Percentiles rank a stretch among this genome's conserved stretches.
Conservation (phyloP, 1,140 invertebrate species). For the Venustaconcha ellipsiformis region DNA sequence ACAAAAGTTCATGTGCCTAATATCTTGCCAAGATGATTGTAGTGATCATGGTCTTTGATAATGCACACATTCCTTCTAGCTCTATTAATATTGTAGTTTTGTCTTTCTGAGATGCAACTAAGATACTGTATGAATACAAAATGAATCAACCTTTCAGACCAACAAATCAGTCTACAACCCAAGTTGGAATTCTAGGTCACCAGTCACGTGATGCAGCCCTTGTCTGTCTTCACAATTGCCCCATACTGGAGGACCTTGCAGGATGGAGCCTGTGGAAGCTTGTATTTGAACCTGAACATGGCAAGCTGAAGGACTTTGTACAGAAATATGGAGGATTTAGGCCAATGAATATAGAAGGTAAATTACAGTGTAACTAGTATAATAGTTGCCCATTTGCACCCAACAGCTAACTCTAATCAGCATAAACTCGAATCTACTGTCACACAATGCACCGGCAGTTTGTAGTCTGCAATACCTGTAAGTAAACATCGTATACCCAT, state of each 20-base stretch:
- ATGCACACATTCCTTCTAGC: too few relatives aligned
- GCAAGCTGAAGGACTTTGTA: conserved; percentile 61
- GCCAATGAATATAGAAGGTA: conserved; percentile 41
- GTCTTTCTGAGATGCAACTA: too few relatives aligned
- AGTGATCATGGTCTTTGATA: too few relatives aligned
- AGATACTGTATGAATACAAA: too few relatives aligned
- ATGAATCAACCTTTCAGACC: conserved; percentile 6
- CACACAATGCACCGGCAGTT: background rate
- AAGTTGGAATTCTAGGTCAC: conserved; percentile 58
- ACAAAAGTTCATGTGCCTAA: too few relatives aligned
- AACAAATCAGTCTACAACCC: conserved; percentile 3
- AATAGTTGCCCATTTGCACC: background rate
- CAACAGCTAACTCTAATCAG: too few relatives aligned
- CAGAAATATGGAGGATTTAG: conserved; percentile 62
- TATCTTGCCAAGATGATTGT: too few relatives aligned
- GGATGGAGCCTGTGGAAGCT: conserved; percentile 62
- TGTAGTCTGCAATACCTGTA: background rate
- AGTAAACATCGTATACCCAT: background rate
- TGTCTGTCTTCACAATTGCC: conserved; percentile 61
- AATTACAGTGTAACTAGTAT: background rate
- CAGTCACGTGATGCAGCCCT: conserved; percentile 58
- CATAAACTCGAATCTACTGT: background rate
- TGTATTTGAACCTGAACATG: conserved; percentile 65
- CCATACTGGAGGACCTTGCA: conserved; percentile 60
- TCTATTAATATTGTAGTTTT: too few relatives aligned